A percentile compares a stretch with the other conserved stretches of the same genome.
Evolutionary conservation across 2,113 vertebrate species (phyloP).

Genomic region (Myotis lucifugus): DNA sequence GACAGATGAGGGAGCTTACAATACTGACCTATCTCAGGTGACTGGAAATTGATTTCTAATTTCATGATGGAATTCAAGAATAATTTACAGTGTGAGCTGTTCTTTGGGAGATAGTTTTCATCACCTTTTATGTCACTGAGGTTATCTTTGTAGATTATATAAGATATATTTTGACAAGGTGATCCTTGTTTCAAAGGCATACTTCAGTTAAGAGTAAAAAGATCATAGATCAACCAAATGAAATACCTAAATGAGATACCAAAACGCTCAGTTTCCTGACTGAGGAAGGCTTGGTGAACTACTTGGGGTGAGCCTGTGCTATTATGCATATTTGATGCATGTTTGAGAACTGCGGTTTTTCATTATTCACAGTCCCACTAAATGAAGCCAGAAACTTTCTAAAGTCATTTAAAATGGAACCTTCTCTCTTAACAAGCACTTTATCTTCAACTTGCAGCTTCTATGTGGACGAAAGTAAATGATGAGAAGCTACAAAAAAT

Average conservation of each 20-base stretch:
- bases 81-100: background rate
- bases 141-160: background rate
- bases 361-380: background rate
- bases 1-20: constrained; percentile 19
- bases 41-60: constrained; percentile 51
- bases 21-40: constrained; percentile 45
- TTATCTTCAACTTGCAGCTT: background rate
- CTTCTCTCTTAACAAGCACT: background rate
- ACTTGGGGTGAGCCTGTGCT: background rate
- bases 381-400: background rate
- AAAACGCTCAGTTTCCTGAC: background rate
- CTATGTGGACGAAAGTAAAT: background rate
- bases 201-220: constrained; percentile 28
- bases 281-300: background rate
- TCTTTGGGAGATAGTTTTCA: background rate
- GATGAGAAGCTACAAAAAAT: background rate
- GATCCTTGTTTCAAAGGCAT: constrained; percentile 50
- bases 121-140: background rate
- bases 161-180: constrained; percentile 48
- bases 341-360: constrained; percentile 5
- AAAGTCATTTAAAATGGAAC: background rate
- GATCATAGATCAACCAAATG: background rate
- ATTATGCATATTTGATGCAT: background rate
- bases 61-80: constrained; percentile 19
- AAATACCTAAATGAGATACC: background rate